These are phyloP conservation scores for Ylistrum balloti DNA, from an alignment of 1,140 invertebrate species.

Conservation along the genomic window DNA sequence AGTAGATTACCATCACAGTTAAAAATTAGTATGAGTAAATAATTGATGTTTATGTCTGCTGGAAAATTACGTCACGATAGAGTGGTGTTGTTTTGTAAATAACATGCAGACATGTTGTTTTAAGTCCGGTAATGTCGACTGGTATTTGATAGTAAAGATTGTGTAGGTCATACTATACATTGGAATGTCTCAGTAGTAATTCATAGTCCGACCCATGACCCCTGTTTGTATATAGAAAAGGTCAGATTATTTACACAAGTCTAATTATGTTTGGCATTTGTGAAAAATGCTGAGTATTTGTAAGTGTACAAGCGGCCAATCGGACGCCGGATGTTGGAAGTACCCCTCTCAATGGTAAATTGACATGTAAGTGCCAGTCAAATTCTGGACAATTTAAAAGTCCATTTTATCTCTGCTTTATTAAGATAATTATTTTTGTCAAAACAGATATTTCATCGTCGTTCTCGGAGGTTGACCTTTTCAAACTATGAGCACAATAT, in stretches of 20 bases:
- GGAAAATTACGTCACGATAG: too few species aligned
- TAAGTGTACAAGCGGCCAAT: background rate
- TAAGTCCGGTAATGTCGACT: background rate
- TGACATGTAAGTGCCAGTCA: conserved; percentile 20
- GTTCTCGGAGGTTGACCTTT: background rate
- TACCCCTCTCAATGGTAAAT: background rate
- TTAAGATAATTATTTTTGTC: conserved; percentile 4
- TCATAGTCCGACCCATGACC: background rate
- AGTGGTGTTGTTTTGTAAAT: too few species aligned
- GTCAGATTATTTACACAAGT: conserved; percentile 8
- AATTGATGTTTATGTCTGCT: too few species aligned
- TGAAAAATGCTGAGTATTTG: conserved; percentile 29
- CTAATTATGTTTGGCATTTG: conserved; percentile 28
- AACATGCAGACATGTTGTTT: background rate
- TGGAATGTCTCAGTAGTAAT: conserved; percentile 17
- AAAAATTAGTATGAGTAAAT: too few species aligned
- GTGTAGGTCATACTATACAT: background rate
- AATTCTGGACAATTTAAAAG: conserved; percentile 29
- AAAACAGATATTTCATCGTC: conserved; percentile 1
- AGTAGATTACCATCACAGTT: too few species aligned
- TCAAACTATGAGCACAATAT: too few species aligned
- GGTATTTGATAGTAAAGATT: background rate
- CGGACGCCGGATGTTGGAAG: conserved; percentile 17
- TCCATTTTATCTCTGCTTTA: conserved; percentile 14
- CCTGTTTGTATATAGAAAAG: background rate